phyloP scores from a whole-genome alignment of 2,797 vertebrate species.

The Pampus argenteus region DNA sequence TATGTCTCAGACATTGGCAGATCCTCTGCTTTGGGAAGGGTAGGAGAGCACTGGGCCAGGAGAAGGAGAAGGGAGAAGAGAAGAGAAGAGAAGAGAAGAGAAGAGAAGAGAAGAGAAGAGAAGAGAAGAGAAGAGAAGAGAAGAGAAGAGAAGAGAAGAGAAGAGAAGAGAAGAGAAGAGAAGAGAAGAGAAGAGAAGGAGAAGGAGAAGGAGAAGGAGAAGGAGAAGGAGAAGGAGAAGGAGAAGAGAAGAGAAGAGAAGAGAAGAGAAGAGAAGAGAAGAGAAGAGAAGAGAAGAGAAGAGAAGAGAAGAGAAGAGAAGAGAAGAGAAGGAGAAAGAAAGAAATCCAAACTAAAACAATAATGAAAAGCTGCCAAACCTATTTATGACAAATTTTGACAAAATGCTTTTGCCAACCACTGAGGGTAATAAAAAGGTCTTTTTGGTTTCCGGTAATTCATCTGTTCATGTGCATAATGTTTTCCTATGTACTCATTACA shows the following conservation, averaged over 20 bases:
- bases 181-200: slow-evolving; percentile 5
- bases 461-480: slow-evolving; percentile 42
- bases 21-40: slow-evolving; percentile 24
- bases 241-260: slow-evolving; percentile 25
- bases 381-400: slow-evolving; percentile 21
- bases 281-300: slow-evolving; percentile 18
- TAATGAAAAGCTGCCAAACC: slow-evolving; percentile 28
- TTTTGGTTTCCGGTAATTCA: slow-evolving; percentile 22
- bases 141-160: slow-evolving; percentile 13
- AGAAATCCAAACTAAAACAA: slow-evolving; percentile 22
- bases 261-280: slow-evolving; percentile 22
- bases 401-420: slow-evolving; percentile 36
- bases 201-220: background rate
- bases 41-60: slow-evolving; percentile 17
- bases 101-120: background rate
- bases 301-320: slow-evolving; percentile 20
- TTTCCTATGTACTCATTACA: slow-evolving; percentile 34
- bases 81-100: slow-evolving; percentile 17
- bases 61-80: background rate
- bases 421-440: slow-evolving; percentile 29
- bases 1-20: slow-evolving; percentile 50
- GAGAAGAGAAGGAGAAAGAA: slow-evolving; percentile 8
- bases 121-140: slow-evolving; percentile 17
- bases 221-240: slow-evolving; percentile 3
- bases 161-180: slow-evolving; percentile 6